Conservation (phyloP, 92 coral and sea anemone species). For the Pocillopora grandis region DNA sequence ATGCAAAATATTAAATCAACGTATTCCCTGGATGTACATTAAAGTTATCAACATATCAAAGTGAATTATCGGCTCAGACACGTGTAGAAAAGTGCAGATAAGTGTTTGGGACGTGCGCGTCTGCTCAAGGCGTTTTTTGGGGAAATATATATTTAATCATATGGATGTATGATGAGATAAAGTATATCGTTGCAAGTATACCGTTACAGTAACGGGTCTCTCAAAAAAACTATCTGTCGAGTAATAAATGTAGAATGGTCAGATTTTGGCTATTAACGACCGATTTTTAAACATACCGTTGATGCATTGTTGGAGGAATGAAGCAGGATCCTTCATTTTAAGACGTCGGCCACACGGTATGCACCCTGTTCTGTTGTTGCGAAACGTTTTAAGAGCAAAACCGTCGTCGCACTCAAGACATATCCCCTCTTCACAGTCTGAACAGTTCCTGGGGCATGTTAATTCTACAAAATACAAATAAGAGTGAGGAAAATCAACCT, state of each 20-base stretch:
- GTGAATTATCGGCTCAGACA: no score
- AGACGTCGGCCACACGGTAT: slow-evolving; percentile 1
- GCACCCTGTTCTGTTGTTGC: neutral
- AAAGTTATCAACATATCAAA: no score
- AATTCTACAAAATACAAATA: neutral
- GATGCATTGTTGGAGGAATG: neutral
- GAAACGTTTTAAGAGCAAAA: slow-evolving; percentile 2
- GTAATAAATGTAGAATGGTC: neutral
- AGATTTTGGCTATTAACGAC: neutral
- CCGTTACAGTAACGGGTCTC: no score
- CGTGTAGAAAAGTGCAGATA: no score
- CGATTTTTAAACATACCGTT: neutral
- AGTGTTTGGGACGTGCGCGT: no score
- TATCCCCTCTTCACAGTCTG: slow-evolving; percentile 1
- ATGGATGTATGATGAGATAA: no score
- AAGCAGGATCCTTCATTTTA: neutral
- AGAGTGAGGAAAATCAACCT: neutral
- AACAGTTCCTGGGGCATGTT: slow-evolving; percentile 22
- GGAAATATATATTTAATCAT: no score
- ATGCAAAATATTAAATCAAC: neutral
- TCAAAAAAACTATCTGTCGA: no score
- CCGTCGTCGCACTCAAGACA: slow-evolving; percentile 23
- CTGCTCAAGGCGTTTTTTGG: no score
- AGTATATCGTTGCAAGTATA: no score
- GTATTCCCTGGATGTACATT: no score